Conservation (phyloP, 2,113 vertebrate genomes). For the Platycercus adscitus region DNA sequence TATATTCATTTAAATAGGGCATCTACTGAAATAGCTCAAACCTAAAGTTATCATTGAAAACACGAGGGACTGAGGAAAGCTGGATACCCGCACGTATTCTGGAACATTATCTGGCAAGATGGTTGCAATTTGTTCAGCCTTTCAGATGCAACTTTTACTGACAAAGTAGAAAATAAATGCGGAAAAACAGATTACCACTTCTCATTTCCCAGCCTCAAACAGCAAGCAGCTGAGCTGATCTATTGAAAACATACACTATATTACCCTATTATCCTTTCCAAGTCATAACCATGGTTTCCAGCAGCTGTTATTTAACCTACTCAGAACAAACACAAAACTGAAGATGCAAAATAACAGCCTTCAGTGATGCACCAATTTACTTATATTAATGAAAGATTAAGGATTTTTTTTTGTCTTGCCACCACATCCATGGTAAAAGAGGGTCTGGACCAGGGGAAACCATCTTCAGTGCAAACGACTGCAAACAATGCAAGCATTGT, state of each 20-base stretch:
- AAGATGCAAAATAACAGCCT: background rate
- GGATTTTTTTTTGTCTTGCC: background rate
- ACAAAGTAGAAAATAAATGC: background rate
- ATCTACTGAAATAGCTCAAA: constrained; percentile 32
- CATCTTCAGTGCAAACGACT: background rate
- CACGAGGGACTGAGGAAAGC: background rate
- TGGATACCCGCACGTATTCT: background rate
- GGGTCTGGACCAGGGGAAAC: background rate
- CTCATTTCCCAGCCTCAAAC: constrained; percentile 1
- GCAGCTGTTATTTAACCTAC: background rate
- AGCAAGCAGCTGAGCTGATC: background rate
- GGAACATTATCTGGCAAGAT: background rate
- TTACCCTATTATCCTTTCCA: background rate
- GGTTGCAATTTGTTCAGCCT: constrained; percentile 1
- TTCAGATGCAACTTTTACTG: background rate
- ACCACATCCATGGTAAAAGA: fast-evolving
- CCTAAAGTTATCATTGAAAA: background rate
- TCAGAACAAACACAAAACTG: background rate
- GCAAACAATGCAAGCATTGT: background rate
- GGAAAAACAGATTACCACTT: background rate
- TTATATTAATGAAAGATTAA: background rate
- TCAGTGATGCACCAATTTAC: background rate
- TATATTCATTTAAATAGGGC: constrained; percentile 24
- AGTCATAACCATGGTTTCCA: background rate
- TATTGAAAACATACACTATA: background rate